Base-by-base conservation (phyloP, 2,888 invertebrate species). In the Perdita meconis region DNA sequence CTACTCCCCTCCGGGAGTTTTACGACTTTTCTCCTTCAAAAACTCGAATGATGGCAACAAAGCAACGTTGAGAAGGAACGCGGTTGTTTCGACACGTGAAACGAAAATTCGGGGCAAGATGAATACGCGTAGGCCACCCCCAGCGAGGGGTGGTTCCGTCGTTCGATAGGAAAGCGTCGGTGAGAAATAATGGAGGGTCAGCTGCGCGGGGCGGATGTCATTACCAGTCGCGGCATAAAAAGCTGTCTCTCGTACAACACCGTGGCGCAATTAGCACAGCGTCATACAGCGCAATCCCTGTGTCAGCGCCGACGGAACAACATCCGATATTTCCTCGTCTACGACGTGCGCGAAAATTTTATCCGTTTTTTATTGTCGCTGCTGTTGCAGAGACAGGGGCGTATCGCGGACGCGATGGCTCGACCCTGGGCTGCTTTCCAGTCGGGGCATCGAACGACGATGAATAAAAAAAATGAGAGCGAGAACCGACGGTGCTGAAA, bases 101-200 rank as follows among this genome's bases (percentile, higher is more conserved):
- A 64, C 34, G 22, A 44, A 69, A 74, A 75, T 68, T 69, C 64
- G 64, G 55, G 53, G 59, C 47, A 75, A 75, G 72, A 73, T 76
- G 65, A 80, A 78, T 60, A 63, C 51, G 66, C 71, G 68, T 16
- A 16, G 30, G 65, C 56, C 76, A 65, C 56, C 76, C 61, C 42
- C 64, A 65, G 53, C 55, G 40, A 70, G 73, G 70, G 66, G 42
- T 42, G 64, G 63, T 76, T 79, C 68, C 42, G 80, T 65, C 50
- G 80, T 65, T 71, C 65, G 80, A 80, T 74, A 61, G 65, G 65
- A 80, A 68, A 63, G 44, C 80, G 53, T 55, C 56, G 66, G 61
- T 16, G 85, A 72, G 86, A 87, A 88, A 89, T 89, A 88, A 89
- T 87, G 71, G 87, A 80, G 85, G 89, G 85, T 89, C 87, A 89